Base-by-base conservation (phyloP, 2,113 vertebrate genomes). In the Cephalopterus ornatus region DNA sequence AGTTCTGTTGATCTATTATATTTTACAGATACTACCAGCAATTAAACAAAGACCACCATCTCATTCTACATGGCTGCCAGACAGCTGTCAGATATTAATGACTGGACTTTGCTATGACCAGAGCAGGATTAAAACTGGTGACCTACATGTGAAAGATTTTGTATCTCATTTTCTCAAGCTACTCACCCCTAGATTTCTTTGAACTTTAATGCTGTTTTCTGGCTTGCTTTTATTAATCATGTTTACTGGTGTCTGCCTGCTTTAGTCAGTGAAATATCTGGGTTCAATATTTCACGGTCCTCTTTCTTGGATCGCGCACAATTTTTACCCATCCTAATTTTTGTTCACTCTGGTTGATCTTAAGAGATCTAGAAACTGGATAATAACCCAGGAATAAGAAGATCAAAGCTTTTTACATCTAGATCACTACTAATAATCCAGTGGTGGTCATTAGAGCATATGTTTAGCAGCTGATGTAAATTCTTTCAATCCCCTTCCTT, bases 381-480 rank as follows among this genome's bases (percentile, higher is more conserved):
- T 94, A 94, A 96, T 71, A 96, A 92, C 83, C 50, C 35, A 73
- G 35, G 62, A 95, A 33, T 95, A 97, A 97, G 96, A 94, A 76
- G 89, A 97, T 97, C 84, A 95, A 95, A 95, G 95, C 66, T 84
- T 95, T 96, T 91, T 74, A 72, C 77, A 92, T 95, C 65, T 96
- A 88, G 89, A 89, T 81, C 94, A 94, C 85, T 92, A 79, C 62
- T 84, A 88, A 82, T 95, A 95, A 96, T 91, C 86, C 65, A 92
- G 78, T 67, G 63, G 67, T 95, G 67, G 79, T 92, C 93, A 86
- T 92, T 90, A 90, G 67, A 94, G 63, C 85, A 62, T 86, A 91
- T 78, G 77, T 62, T 91, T 83, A 94, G 59, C 35, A 88, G 72
- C 50, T 6, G 4, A 63, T 92, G 44, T 63, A 93, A 90, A 88